A percentile compares a stretch with the other conserved stretches of the same genome.
phyloP scores from a whole-genome alignment of 2,888 invertebrate genomes.

The Litoditis marina region DNA sequence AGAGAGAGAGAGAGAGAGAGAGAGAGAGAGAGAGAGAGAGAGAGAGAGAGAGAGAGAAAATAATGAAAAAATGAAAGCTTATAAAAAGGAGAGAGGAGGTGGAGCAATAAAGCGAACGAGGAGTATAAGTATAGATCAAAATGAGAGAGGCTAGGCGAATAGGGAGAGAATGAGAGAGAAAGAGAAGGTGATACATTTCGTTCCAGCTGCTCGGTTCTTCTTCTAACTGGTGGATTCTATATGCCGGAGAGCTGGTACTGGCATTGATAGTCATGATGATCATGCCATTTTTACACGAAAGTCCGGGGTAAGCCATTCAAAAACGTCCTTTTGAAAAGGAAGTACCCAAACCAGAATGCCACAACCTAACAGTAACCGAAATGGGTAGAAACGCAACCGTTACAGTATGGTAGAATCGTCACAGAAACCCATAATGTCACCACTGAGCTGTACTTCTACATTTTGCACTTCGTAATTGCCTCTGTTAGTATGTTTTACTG shows the following conservation, averaged over 20 bases:
- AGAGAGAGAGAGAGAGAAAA: not conserved
- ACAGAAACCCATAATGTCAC: no score
- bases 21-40: not conserved
- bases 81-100: not conserved
- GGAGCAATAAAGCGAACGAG: not conserved
- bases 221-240: conserved; percentile 12
- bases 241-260: conserved; percentile 7
- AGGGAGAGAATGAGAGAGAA: not conserved
- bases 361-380: no score
- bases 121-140: not conserved
- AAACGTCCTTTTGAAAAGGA: not conserved
- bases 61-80: not conserved
- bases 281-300: conserved; percentile 13
- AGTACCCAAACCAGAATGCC: not conserved
- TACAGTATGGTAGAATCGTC: no score
- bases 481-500: no score
- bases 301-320: conserved; percentile 11
- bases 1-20: not conserved
- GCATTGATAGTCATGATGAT: not conserved
- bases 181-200: not conserved
- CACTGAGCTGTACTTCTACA: no score
- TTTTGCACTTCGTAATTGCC: no score
- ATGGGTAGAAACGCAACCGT: no score
- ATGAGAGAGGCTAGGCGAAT: no score
- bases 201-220: conserved; percentile 4